Conservation (phyloP, 2,113 vertebrate genomes). For the Labrus mixtus region DNA sequence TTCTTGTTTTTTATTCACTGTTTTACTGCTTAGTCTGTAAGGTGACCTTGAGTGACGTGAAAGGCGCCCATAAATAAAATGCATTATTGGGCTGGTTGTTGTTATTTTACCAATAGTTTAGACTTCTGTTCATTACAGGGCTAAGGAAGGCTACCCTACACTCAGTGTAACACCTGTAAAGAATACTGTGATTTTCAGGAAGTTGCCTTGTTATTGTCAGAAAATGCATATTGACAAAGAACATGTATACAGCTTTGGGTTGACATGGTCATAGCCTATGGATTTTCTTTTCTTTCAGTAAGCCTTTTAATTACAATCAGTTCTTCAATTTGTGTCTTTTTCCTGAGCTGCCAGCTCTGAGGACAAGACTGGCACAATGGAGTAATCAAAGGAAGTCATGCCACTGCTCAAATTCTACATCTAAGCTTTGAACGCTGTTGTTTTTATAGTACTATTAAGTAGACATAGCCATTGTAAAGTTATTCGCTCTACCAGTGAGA, state of each 20-base stretch:
- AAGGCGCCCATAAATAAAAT: too few species aligned
- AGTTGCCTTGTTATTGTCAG: not conserved
- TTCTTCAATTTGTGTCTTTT: not conserved
- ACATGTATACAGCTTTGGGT: not conserved
- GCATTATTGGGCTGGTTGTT: not conserved
- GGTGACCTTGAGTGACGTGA: too few species aligned
- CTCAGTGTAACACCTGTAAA: not conserved
- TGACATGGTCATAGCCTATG: not conserved
- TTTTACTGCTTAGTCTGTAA: too few species aligned
- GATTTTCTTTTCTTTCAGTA: not conserved
- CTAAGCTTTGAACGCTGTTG: not conserved
- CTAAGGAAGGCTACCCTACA: not conserved
- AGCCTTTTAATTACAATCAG: not conserved
- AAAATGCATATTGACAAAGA: not conserved
- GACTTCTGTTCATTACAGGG: not conserved
- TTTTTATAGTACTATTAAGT: too few species aligned
- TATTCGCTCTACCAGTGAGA: too few species aligned
- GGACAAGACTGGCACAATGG: not conserved
- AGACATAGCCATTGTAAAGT: too few species aligned
- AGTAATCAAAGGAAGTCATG: not conserved
- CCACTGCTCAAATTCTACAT: not conserved
- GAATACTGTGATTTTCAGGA: not conserved
- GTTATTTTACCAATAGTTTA: not conserved
- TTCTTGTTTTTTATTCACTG: too few species aligned
- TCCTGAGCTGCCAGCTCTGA: too few species aligned